Percentiles rank a stretch among this genome's conserved stretches.
These are phyloP conservation scores for Acipenser transmontanus DNA, from an alignment of 2,797 vertebrate genomes.

Conservation along the genomic window DNA sequence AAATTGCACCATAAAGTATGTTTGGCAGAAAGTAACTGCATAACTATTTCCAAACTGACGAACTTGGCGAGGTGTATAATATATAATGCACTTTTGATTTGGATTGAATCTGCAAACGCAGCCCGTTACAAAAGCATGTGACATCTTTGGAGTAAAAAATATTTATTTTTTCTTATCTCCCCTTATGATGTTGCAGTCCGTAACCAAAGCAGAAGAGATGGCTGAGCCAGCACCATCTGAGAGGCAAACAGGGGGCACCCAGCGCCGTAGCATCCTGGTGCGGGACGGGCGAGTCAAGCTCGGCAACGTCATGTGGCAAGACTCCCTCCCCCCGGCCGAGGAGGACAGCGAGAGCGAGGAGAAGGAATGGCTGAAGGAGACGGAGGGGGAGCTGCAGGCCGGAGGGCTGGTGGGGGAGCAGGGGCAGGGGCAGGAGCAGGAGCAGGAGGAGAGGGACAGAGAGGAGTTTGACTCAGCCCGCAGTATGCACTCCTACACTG, in stretches of 20 bases:
- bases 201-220: not conserved
- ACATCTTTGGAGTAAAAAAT: too few relatives aligned
- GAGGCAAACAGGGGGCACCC: not conserved
- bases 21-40: too few relatives aligned
- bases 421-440: not conserved
- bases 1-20: too few relatives aligned
- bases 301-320: constrained; percentile 33
- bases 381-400: not conserved
- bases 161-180: too few relatives aligned
- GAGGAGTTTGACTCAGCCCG: constrained; percentile 29
- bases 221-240: not conserved
- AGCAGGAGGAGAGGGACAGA: not conserved
- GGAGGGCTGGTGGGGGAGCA: not conserved
- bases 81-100: too few relatives aligned
- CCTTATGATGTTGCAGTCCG: too few relatives aligned
- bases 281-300: constrained; percentile 31
- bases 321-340: not conserved
- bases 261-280: constrained; percentile 30
- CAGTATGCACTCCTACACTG: constrained; percentile 35
- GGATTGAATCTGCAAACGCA: too few relatives aligned
- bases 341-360: too few relatives aligned
- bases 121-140: too few relatives aligned
- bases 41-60: too few relatives aligned
- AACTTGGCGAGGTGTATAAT: too few relatives aligned
- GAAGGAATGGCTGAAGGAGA: constrained; percentile 1